Conservation (phyloP, 1,140 invertebrate species). For the Ostrea denselamellosa region DNA sequence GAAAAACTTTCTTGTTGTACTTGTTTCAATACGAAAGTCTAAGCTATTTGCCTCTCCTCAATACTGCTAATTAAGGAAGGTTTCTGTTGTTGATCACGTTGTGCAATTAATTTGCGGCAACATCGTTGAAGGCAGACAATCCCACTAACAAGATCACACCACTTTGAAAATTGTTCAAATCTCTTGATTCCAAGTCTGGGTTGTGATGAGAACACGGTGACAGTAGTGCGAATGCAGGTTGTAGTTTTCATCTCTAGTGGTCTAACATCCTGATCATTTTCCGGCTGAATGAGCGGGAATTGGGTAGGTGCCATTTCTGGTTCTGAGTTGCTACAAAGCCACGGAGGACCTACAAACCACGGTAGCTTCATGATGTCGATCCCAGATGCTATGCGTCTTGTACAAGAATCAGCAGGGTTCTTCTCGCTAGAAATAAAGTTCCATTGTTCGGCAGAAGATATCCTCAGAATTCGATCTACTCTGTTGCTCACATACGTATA, state of each 20-base stretch:
- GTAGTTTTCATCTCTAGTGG: neutral
- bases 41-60: neutral
- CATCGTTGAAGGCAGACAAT: neutral
- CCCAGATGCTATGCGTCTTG: too few species aligned
- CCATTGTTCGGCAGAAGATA: too few species aligned
- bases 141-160: too few species aligned
- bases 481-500: slow-evolving; percentile 49
- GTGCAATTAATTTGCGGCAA: neutral
- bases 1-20: neutral
- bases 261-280: too few species aligned
- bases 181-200: neutral
- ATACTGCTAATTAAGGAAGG: neutral
- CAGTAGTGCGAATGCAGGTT: too few species aligned
- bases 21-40: neutral
- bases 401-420: too few species aligned
- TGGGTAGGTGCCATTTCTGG: neutral
- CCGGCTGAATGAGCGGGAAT: too few species aligned
- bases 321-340: neutral
- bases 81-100: neutral
- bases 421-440: too few species aligned
- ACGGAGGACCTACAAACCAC: neutral
- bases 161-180: slow-evolving; percentile 5
- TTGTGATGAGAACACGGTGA: neutral
- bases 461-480: slow-evolving; percentile 43
- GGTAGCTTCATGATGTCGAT: too few species aligned